A percentile compares a stretch with the other conserved stretches of the same genome.
phyloP scores from a whole-genome alignment of 2,113 vertebrate genomes.

The Ranitomeya variabilis region DNA sequence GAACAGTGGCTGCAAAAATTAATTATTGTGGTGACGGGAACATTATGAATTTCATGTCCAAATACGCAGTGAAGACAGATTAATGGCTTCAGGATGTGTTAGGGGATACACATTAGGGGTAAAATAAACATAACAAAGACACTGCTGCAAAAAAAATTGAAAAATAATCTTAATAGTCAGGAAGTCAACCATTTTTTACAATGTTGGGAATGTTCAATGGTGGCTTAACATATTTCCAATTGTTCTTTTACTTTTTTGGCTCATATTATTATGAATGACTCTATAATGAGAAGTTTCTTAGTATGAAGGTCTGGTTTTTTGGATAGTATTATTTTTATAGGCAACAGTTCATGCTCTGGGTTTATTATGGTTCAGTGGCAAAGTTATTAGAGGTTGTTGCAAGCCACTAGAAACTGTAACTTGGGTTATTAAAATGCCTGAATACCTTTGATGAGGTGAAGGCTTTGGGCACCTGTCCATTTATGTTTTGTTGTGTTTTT shows the following conservation, averaged over 20 bases:
- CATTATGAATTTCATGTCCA: background rate
- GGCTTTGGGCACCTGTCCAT: too few species aligned
- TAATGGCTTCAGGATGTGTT: constrained; percentile 3
- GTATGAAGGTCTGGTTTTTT: background rate
- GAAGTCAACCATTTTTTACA: background rate
- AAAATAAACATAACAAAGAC: background rate
- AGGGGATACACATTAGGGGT: background rate
- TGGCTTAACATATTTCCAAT: background rate
- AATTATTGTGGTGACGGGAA: background rate
- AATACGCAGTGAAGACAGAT: background rate
- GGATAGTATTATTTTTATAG: background rate
- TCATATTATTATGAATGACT: background rate
- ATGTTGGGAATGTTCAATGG: background rate
- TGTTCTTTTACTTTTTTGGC: background rate
- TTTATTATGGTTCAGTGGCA: background rate
- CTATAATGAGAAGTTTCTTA: background rate
- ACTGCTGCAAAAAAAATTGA: background rate
- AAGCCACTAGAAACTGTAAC: background rate
- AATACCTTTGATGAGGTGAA: too few species aligned
- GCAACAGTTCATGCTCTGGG: background rate
- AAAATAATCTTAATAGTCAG: background rate
- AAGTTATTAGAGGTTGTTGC: background rate
- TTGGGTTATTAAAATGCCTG: too few species aligned
- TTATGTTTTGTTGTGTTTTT: too few species aligned
- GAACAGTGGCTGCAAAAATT: background rate